These are phyloP conservation scores for Eudemis profundana DNA, from an alignment of 2,888 invertebrate species.

Conservation along the genomic window DNA sequence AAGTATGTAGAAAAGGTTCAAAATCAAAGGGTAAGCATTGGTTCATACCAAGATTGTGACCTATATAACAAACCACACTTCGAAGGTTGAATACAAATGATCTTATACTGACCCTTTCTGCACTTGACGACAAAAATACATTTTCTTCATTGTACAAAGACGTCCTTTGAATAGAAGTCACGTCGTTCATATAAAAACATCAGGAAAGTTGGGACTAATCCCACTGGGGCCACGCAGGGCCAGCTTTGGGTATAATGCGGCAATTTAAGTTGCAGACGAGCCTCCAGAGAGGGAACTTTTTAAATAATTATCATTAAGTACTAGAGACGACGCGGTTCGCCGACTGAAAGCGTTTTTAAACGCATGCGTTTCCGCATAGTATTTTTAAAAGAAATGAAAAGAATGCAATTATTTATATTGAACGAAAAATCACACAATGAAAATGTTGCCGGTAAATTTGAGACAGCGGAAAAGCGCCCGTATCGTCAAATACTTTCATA, in stretches of 20 bases:
- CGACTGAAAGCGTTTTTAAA: not conserved
- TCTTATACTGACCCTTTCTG: constrained; percentile 14
- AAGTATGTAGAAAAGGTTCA: not conserved
- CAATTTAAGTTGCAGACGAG: constrained; percentile 42
- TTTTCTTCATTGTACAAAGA: constrained; percentile 21
- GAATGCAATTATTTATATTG: not conserved
- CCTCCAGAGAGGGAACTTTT: constrained; percentile 35
- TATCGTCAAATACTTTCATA: no score
- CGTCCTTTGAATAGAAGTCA: constrained; percentile 26
- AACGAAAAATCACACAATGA: no score
- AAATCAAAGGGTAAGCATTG: not conserved
- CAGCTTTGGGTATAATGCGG: constrained; percentile 28
- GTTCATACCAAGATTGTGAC: not conserved
- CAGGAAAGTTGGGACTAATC: constrained; percentile 36
- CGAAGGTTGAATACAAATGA: constrained; percentile 9
- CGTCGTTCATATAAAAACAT: constrained; percentile 35
- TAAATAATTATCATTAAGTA: constrained; percentile 42
- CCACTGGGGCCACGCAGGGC: constrained; percentile 11
- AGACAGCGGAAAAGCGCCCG: no score
- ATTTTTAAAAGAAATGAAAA: not conserved
- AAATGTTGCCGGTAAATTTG: no score
- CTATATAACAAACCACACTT: not conserved
- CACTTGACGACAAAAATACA: constrained; percentile 16
- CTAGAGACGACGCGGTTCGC: constrained; percentile 25
- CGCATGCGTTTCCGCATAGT: not conserved